phyloP scores from a whole-genome alignment of 2,888 invertebrate genomes.

The Caradrina clavipalpis region DNA sequence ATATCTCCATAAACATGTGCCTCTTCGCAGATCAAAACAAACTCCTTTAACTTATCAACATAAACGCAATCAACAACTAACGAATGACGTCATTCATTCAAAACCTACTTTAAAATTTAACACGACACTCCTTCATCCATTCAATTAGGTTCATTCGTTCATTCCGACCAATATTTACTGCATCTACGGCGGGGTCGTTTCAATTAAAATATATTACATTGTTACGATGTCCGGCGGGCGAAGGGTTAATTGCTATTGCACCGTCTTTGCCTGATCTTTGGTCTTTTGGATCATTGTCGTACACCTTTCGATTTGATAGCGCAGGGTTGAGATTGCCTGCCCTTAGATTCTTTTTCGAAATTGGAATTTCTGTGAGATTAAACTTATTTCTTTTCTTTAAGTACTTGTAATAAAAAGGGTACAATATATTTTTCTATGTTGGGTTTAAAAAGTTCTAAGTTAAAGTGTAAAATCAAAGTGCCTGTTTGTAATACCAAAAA shows the following conservation, averaged over 20 bases:
- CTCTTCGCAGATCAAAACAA: conserved; percentile 26
- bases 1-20: background rate
- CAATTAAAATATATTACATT: conserved; percentile 90
- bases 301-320: conserved; percentile 84
- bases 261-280: conserved; percentile 85
- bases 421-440: too few relatives aligned
- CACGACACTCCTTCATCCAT: conserved; percentile 62
- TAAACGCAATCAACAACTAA: conserved; percentile 45
- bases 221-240: conserved; percentile 78
- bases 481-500: too few relatives aligned
- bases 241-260: conserved; percentile 88
- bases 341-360: conserved; percentile 36
- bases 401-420: too few relatives aligned
- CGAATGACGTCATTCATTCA: conserved; percentile 62
- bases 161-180: conserved; percentile 76
- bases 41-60: conserved; percentile 29
- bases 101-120: conserved; percentile 61
- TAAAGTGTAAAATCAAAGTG: too few relatives aligned
- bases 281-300: conserved; percentile 80
- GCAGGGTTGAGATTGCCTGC: conserved; percentile 59
- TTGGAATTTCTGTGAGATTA: background rate
- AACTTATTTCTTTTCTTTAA: too few relatives aligned
- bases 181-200: conserved; percentile 83
- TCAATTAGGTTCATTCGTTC: conserved; percentile 68
- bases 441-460: too few relatives aligned